A percentile compares a stretch with the other conserved stretches of the same genome.
phyloP scores from a whole-genome alignment of 2,797 vertebrate genomes.

The Aplochiton taeniatus region DNA sequence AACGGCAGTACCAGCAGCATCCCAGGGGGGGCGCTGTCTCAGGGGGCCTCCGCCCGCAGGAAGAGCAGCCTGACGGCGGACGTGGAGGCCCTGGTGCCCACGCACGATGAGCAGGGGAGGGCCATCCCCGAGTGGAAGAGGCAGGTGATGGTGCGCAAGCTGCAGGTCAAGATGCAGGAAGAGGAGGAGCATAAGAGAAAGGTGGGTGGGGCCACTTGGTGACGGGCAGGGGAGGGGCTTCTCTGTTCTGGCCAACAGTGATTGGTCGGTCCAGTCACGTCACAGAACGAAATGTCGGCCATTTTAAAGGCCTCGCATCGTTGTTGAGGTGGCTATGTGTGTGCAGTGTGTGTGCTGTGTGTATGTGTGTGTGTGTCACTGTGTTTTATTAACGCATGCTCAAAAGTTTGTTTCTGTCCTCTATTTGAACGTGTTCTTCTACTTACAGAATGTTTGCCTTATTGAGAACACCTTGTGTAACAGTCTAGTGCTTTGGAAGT shows the following conservation, averaged over 20 bases:
- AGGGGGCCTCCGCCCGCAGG: conserved; percentile 24
- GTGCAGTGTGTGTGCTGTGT: conserved; percentile 35
- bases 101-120: conserved; percentile 88
- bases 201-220: conserved; percentile 70
- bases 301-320: conserved; percentile 6
- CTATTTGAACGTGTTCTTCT: no score
- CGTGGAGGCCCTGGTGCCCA: conserved; percentile 86
- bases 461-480: no score
- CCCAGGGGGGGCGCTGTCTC: conserved; percentile 48
- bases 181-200: conserved; percentile 91
- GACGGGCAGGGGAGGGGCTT: not conserved
- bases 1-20: conserved; percentile 44
- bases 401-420: conserved; percentile 4
- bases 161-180: conserved; percentile 94
- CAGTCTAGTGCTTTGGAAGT: no score
- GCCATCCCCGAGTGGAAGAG: conserved; percentile 93
- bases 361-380: conserved; percentile 23
- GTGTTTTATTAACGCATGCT: conserved; percentile 29
- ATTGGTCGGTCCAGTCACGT: no score
- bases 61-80: conserved; percentile 79
- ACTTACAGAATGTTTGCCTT: no score
- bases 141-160: conserved; percentile 94
- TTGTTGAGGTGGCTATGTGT: conserved; percentile 53
- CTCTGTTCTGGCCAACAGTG: no score
- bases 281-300: no score